Percentiles rank a stretch among this genome's conserved stretches.
phyloP scores from a whole-genome alignment of 2,113 vertebrate species.

The Datnioides undecimradiatus region DNA sequence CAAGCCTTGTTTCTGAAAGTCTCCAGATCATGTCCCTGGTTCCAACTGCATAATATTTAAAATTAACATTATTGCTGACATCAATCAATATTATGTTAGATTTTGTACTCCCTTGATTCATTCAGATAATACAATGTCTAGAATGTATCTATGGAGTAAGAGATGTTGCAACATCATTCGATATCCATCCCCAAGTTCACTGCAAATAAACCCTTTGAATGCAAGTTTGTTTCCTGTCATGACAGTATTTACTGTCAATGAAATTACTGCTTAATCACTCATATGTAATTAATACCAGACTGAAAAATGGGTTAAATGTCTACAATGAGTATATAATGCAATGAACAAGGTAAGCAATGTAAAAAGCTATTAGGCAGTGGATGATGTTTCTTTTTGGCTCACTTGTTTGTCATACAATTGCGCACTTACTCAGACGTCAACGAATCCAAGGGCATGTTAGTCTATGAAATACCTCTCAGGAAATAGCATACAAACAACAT shows the following conservation, averaged over 20 bases:
- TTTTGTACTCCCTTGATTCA: neutral
- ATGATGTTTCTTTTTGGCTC: no score
- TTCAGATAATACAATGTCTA: neutral
- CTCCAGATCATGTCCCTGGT: slow-evolving; percentile 7
- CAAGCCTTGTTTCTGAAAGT: slow-evolving; percentile 1
- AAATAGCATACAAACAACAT: neutral
- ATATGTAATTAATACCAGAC: neutral
- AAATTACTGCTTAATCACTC: neutral
- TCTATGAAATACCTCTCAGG: neutral
- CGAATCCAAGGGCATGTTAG: neutral
- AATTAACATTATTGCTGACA: neutral
- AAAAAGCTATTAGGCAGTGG: neutral
- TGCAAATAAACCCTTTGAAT: neutral
- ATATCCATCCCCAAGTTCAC: neutral
- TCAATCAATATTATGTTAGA: neutral
- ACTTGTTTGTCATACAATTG: neutral
- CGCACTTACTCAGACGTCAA: neutral
- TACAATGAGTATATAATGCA: neutral
- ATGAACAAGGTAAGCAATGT: neutral
- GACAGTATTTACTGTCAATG: neutral
- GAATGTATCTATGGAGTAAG: neutral
- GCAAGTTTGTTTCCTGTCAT: neutral
- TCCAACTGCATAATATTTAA: neutral
- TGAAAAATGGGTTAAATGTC: neutral
- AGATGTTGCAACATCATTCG: neutral